phyloP scores from a whole-genome alignment of 37 sponge, comb jelly and placozoan genomes.

The Beroe ovata region DNA sequence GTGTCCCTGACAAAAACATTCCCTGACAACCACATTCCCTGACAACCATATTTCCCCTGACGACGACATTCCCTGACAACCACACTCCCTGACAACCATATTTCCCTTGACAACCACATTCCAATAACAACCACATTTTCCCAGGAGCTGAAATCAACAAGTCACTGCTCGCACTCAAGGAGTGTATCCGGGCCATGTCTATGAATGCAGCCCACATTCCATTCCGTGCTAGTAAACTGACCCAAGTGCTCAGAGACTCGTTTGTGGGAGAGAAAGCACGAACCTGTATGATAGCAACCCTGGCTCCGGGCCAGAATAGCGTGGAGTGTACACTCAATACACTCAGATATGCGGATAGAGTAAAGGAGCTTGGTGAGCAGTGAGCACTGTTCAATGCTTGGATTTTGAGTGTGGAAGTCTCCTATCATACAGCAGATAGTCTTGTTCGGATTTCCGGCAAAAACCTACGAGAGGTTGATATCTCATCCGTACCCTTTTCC shows the following conservation, averaged over 20 bases:
- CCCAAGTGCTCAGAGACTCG: conserved; percentile 93
- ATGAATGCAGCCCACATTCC: conserved; percentile 89
- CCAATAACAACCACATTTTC: neutral
- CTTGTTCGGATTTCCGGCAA: too few species aligned
- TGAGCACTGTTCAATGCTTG: too few species aligned
- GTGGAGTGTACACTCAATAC: conserved; percentile 97
- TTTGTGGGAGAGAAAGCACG: conserved; percentile 91
- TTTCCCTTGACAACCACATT: too few species aligned
- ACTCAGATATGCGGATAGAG: conserved; percentile 73
- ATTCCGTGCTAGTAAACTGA: conserved; percentile 94
- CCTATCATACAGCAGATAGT: too few species aligned
- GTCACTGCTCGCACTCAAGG: conserved; percentile 95
- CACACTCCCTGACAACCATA: too few species aligned
- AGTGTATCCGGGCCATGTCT: conserved; percentile 95
- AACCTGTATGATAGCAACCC: conserved; percentile 99
- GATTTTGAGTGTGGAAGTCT: too few species aligned
- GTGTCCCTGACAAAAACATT: too few species aligned
- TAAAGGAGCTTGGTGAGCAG: conserved; percentile 49
- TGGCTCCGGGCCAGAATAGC: conserved; percentile 89
- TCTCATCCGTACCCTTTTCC: too few species aligned
- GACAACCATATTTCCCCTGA: too few species aligned
- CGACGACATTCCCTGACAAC: too few species aligned
- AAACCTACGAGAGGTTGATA: too few species aligned
- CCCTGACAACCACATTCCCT: too few species aligned
- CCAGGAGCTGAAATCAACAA: conserved; percentile 94